These are phyloP conservation scores for Pantala flavescens DNA, from an alignment of 1,140 invertebrate genomes.

Conservation along the genomic window DNA sequence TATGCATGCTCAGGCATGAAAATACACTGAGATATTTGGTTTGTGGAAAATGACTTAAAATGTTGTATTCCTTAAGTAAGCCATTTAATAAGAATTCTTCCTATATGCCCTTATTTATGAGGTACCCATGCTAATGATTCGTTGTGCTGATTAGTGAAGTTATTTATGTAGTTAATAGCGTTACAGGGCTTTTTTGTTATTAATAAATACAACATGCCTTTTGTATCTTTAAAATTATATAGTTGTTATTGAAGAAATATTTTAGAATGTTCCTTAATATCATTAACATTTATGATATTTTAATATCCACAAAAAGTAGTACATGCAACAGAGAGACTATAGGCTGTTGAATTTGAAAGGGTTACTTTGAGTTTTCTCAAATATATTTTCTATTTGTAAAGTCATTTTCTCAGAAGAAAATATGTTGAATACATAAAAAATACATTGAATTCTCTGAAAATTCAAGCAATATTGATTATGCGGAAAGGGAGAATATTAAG, in stretches of 20 bases:
- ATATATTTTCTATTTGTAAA: no score
- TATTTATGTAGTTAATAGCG: background rate
- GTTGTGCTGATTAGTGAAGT: background rate
- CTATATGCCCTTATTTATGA: background rate
- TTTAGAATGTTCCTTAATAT: no score
- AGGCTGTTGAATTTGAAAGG: no score
- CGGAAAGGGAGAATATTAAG: no score
- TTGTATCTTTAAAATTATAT: background rate
- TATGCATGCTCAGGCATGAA: background rate
- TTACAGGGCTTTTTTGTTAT: background rate
- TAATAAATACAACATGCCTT: background rate
- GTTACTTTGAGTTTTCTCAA: no score
- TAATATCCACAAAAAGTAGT: no score
- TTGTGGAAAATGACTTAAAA: background rate
- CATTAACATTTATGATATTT: no score
- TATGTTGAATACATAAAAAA: no score
- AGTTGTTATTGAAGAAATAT: background rate
- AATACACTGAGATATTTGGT: background rate
- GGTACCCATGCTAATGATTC: background rate
- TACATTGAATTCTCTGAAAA: no score
- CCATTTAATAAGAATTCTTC: background rate
- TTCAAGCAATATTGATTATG: no score
- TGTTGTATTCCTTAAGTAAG: background rate
- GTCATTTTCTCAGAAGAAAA: no score
- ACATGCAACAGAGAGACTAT: no score